Base-by-base conservation (phyloP, 2,888 invertebrate species). In the Nephrotoma guestfalica region DNA sequence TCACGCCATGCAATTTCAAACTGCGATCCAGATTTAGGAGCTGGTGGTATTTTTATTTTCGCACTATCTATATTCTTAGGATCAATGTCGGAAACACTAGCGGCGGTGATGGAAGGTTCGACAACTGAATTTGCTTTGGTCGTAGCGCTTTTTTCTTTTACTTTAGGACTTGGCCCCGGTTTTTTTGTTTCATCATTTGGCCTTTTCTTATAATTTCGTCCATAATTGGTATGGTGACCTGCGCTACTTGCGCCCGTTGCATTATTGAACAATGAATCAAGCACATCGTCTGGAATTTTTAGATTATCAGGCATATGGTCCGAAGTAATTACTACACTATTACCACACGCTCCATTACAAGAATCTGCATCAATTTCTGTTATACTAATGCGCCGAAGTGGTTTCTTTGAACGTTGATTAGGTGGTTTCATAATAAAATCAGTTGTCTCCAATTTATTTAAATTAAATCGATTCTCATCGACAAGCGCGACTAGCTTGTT, bases 1-100 rank as follows among this genome's bases (percentile, higher is more conserved):
- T 91, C 91, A 86, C 90, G 91, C 91, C 91, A 91, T 47, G 90
- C 89, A 2, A 89, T 88, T 87, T 91, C 90, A 87, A 91, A 91
- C 87, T 91, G 90, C 2, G 90, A 90, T 4, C 91, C 90, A 42
- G 90, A 89, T 42, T 88, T 88, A 2, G 91, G 91, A 2, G 90
- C 86, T 6, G 88, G 87, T 2, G 90, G 90, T 2, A 86, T 13
- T 86, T 83, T 84, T 15, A 71, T 71, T 71, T 71, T 71, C 30
- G 71, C 9, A 71, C 30, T 30, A 71, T 71, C 71, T 2, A 71
- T 71, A 30, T 71, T 71, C 11, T 71, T 71, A 4, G 30, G 30
- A 71, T 71, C 71, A 30, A 71, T 71, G 4, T 51, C 7, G 15
- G 51, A 15, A 51, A 15, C 18, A 51, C 51, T 51, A 51, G 15